phyloP scores from a whole-genome alignment of 2,113 vertebrate species.

The Epinephelus lanceolatus region DNA sequence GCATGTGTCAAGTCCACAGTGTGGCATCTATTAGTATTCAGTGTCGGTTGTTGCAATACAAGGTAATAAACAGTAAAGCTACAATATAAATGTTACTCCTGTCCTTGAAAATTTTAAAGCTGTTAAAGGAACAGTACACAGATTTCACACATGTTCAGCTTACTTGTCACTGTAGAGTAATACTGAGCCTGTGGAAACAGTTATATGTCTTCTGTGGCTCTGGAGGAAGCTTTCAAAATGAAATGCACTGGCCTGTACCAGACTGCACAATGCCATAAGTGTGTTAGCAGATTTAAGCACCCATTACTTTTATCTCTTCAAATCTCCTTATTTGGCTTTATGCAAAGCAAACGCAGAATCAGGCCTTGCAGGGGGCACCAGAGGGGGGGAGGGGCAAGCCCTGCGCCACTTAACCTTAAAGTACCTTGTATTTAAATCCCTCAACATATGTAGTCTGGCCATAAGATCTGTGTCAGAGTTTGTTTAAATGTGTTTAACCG shows the following conservation, averaged over 20 bases:
- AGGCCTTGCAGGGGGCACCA: constrained; percentile 46
- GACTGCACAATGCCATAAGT: constrained; percentile 68
- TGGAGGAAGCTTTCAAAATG: background rate
- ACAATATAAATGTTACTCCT: background rate
- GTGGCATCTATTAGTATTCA: background rate
- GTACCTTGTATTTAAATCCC: constrained; percentile 80
- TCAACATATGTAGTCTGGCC: constrained; percentile 82
- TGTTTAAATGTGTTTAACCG: constrained; percentile 71
- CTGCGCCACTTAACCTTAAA: constrained; percentile 73
- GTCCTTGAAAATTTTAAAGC: background rate
- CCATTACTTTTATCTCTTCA: constrained; percentile 79
- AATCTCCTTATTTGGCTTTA: constrained; percentile 85
- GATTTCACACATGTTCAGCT: background rate
- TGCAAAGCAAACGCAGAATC: constrained; percentile 72
- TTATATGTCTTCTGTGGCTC: background rate
- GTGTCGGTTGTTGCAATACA: background rate
- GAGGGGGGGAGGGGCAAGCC: constrained; percentile 16
- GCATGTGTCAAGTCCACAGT: background rate
- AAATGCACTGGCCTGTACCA: constrained; percentile 37
- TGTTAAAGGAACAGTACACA: background rate
- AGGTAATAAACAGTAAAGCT: background rate
- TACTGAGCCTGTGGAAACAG: too few relatives aligned
- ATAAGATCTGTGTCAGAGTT: constrained; percentile 72
- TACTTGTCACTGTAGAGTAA: background rate
- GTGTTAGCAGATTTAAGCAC: constrained; percentile 71